phyloP scores from a whole-genome alignment of 2,797 vertebrate genomes.

The Esox masquinongy region DNA sequence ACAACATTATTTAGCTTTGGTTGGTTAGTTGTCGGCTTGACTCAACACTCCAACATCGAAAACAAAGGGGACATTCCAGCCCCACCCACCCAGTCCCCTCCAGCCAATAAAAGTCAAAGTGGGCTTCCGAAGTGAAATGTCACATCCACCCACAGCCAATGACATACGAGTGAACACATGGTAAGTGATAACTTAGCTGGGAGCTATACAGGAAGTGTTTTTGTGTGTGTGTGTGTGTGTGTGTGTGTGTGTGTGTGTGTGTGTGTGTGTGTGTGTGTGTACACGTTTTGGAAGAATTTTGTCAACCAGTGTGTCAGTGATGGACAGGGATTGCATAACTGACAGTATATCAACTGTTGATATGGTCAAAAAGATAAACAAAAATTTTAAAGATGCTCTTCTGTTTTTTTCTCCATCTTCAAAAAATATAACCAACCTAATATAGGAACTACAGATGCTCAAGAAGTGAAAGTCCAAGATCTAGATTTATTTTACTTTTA shows the following conservation, averaged over 20 bases:
- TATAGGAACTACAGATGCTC: background rate
- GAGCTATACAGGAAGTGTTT: background rate
- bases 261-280: background rate
- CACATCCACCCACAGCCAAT: conserved; percentile 11
- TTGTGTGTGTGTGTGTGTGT: background rate
- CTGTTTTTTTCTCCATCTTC: background rate
- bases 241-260: background rate
- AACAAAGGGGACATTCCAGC: background rate
- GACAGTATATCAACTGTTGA: background rate
- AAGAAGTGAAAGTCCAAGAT: background rate
- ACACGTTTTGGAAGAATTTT: background rate
- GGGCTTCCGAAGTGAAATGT: conserved; percentile 11
- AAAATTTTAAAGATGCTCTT: background rate
- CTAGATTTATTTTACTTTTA: no score
- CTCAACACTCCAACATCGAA: background rate
- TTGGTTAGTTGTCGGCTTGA: background rate
- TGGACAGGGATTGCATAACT: background rate
- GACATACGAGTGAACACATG: background rate
- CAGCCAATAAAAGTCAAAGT: background rate
- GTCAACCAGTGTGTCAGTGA: background rate
- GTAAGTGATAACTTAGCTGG: background rate
- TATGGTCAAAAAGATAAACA: background rate
- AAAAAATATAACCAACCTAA: background rate
- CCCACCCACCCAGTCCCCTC: background rate
- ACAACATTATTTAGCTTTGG: background rate